Evolutionary conservation across 1,140 invertebrate genomes (phyloP).

Genomic region (Halictus rubicundus): DNA sequence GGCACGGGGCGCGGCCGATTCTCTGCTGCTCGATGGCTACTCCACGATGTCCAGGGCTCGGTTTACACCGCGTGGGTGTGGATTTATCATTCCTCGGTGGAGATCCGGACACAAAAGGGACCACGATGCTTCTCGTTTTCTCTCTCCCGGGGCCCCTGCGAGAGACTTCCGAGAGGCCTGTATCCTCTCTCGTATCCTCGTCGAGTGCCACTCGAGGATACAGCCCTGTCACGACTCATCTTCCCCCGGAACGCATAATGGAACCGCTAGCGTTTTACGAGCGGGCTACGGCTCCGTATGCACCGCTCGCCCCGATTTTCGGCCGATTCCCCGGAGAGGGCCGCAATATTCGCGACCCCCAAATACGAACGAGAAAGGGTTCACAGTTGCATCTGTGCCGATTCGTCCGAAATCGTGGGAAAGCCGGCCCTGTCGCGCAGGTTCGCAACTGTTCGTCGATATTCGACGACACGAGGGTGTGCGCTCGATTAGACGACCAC

Average conservation of each 20-base stretch:
- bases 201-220: slow-evolving; percentile 42
- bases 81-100: slow-evolving; percentile 60
- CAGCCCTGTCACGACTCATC: slow-evolving; percentile 48
- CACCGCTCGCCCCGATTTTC: slow-evolving; percentile 40
- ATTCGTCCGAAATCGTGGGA: slow-evolving; percentile 55
- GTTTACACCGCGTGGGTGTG: slow-evolving; percentile 66
- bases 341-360: slow-evolving; percentile 12
- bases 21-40: slow-evolving; percentile 35
- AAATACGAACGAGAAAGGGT: slow-evolving; percentile 33
- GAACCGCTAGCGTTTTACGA: slow-evolving; percentile 42
- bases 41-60: slow-evolving; percentile 42
- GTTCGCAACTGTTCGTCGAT: background rate
- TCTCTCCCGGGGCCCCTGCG: background rate
- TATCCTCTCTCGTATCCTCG: slow-evolving; percentile 1
- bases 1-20: slow-evolving; percentile 34
- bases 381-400: slow-evolving; percentile 49
- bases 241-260: slow-evolving; percentile 42
- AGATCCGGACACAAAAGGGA: slow-evolving; percentile 57
- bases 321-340: slow-evolving; percentile 48
- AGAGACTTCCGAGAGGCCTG: slow-evolving; percentile 3
- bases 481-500: background rate
- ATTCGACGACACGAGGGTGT: background rate
- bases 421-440: slow-evolving; percentile 16
- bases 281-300: background rate
- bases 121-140: slow-evolving; percentile 22